phyloP scores from a whole-genome alignment of 2,888 invertebrate species.

The Incurvaria masculella region DNA sequence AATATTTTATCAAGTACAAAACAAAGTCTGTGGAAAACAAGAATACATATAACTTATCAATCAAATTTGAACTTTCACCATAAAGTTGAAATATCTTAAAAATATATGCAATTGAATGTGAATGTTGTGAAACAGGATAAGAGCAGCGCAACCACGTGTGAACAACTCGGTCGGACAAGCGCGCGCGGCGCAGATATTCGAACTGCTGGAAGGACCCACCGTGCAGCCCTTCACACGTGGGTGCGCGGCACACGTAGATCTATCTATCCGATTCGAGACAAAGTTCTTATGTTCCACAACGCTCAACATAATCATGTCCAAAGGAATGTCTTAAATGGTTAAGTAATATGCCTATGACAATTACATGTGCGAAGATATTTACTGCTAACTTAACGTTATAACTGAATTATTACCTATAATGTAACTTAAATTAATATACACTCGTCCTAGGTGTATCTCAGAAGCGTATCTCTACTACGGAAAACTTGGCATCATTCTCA shows the following conservation, averaged over 20 bases:
- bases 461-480: slow-evolving; percentile 25
- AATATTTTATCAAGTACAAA: neutral
- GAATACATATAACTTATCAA: slow-evolving; percentile 44
- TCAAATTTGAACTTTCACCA: slow-evolving; percentile 50
- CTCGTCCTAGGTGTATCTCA: slow-evolving; percentile 37
- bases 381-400: slow-evolving; percentile 55
- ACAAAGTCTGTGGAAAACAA: slow-evolving; percentile 34
- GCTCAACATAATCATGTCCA: slow-evolving; percentile 39
- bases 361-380: slow-evolving; percentile 47
- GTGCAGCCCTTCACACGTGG: too few species aligned
- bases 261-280: too few species aligned
- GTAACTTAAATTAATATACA: slow-evolving; percentile 46
- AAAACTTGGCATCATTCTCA: slow-evolving; percentile 42
- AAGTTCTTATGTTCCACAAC: too few species aligned
- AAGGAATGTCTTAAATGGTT: slow-evolving; percentile 54
- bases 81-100: slow-evolving; percentile 45
- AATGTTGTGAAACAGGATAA: too few species aligned
- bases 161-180: too few species aligned
- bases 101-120: slow-evolving; percentile 19
- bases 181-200: too few species aligned
- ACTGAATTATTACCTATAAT: slow-evolving; percentile 50
- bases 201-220: too few species aligned
- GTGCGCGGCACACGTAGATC: too few species aligned
- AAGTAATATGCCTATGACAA: slow-evolving; percentile 56
- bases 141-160: too few species aligned